Conservation (phyloP, 2,113 vertebrate species). For the Xenopus tropicalis region DNA sequence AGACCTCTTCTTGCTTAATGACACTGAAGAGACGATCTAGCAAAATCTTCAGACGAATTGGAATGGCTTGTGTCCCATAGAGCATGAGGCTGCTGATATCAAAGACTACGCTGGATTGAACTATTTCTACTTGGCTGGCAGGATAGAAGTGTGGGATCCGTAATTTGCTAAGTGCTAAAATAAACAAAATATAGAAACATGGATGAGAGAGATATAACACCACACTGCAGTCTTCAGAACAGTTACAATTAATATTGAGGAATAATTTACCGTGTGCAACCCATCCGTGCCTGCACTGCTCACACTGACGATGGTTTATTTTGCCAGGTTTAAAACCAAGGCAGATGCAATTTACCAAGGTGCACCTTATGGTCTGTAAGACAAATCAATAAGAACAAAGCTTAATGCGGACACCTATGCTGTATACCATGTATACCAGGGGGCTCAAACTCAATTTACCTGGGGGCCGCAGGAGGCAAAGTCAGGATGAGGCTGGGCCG, state of each 20-base stretch:
- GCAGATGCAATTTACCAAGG: slow-evolving; percentile 89
- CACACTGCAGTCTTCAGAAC: neutral
- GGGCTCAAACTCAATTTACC: too few species aligned
- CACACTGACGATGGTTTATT: slow-evolving; percentile 89
- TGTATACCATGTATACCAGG: too few species aligned
- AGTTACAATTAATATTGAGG: neutral
- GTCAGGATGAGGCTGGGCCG: too few species aligned
- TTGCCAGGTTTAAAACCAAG: slow-evolving; percentile 91
- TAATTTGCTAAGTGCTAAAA: slow-evolving; percentile 90
- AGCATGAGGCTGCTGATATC: slow-evolving; percentile 98
- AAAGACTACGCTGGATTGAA: slow-evolving; percentile 95
- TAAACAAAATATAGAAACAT: slow-evolving; percentile 28
- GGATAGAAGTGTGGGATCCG: slow-evolving; percentile 86
- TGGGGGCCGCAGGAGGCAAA: too few species aligned
- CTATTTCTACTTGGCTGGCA: slow-evolving; percentile 93
- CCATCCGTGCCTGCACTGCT: slow-evolving; percentile 96
- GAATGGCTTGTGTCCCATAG: slow-evolving; percentile 93
- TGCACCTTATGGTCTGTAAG: slow-evolving; percentile 88
- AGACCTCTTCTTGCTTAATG: slow-evolving; percentile 92
- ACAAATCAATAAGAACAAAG: slow-evolving; percentile 45
- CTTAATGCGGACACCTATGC: too few species aligned
- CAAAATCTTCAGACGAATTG: slow-evolving; percentile 94
- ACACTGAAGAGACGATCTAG: slow-evolving; percentile 96
- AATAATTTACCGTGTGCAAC: slow-evolving; percentile 86
- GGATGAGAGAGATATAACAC: neutral